Percentiles rank a stretch among this genome's conserved stretches.
Conservation (phyloP, 2,888 invertebrate species). For the Monochamus alternatus region DNA sequence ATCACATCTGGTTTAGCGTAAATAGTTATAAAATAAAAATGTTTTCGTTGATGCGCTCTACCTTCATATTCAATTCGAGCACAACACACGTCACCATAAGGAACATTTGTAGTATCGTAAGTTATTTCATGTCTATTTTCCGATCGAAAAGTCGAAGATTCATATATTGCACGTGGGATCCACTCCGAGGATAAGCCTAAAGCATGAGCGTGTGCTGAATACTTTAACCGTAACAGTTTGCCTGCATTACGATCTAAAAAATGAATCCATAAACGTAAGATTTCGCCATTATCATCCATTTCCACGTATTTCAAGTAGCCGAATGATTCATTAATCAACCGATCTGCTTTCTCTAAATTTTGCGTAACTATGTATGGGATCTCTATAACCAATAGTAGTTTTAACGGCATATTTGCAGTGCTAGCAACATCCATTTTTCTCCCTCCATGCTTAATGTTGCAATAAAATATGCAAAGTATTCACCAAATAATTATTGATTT, state of each 20-base stretch:
- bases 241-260: background rate
- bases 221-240: background rate
- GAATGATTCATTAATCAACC: background rate
- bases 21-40: background rate
- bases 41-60: background rate
- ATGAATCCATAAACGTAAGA: background rate
- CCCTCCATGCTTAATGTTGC: no score
- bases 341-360: background rate
- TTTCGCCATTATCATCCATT: background rate
- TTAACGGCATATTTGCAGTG: background rate
- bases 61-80: background rate
- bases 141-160: background rate
- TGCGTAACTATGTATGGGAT: conserved; percentile 1
- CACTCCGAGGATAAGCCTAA: background rate
- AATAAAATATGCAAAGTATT: no score
- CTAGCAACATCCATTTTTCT: background rate
- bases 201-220: background rate
- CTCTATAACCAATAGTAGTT: background rate
- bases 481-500: no score
- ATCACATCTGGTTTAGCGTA: background rate
- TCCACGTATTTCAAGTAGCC: background rate
- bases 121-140: background rate
- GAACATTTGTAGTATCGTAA: background rate
- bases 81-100: background rate
- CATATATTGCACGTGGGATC: background rate